Percentiles rank a stretch among this genome's conserved stretches.
These are phyloP conservation scores for Halichoerus grypus DNA, from an alignment of 2,113 vertebrate genomes.

Conservation along the genomic window DNA sequence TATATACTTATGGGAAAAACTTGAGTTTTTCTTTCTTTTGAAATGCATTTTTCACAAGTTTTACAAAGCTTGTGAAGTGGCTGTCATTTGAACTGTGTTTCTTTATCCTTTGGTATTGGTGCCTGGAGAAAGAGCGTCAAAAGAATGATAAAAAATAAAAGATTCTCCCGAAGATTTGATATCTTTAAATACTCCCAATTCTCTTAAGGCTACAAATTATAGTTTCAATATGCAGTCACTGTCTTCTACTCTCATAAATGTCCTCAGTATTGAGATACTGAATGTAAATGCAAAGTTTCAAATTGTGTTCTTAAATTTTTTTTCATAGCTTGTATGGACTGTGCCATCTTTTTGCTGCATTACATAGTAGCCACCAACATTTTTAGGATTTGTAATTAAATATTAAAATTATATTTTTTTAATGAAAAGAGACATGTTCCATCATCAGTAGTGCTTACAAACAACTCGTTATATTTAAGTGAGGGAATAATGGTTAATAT, in stretches of 20 bases:
- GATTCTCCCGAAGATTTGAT: not conserved
- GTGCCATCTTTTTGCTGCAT: not conserved
- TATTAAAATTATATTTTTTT: not conserved
- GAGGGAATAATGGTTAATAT: not conserved
- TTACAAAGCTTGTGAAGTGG: slow-evolving; percentile 65
- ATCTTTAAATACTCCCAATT: slow-evolving; percentile 53
- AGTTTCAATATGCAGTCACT: not conserved
- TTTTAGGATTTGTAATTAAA: not conserved
- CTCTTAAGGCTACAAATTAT: slow-evolving; percentile 28
- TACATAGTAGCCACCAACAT: not conserved
- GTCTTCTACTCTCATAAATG: not conserved
- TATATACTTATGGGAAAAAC: slow-evolving; percentile 47
- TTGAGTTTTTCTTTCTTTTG: slow-evolving; percentile 60
- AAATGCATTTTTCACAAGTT: slow-evolving; percentile 65
- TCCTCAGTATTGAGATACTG: not conserved
- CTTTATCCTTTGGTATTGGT: slow-evolving; percentile 48
- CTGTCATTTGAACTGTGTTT: slow-evolving; percentile 58
- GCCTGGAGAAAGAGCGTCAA: slow-evolving; percentile 62
- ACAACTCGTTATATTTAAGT: not conserved
- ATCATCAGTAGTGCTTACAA: not conserved
- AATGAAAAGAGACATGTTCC: not conserved
- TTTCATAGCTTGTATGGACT: not conserved
- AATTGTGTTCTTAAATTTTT: not conserved
- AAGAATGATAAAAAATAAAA: slow-evolving; percentile 35
- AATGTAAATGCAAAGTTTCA: not conserved